phyloP scores from a whole-genome alignment of 1,140 invertebrate species.

The Penaeus indicus region DNA sequence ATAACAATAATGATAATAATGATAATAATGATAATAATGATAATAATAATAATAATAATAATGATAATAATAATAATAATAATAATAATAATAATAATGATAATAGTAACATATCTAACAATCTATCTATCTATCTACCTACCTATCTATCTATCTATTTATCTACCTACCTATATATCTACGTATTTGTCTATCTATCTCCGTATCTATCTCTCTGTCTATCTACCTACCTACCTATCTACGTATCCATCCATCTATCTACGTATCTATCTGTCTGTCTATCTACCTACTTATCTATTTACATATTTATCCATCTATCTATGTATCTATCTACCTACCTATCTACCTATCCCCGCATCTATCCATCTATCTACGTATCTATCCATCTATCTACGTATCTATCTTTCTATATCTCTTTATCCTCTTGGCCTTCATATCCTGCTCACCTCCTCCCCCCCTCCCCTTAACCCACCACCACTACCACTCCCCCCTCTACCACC shows the following conservation, averaged over 20 bases:
- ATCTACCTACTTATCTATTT: too few species aligned
- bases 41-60: too few species aligned
- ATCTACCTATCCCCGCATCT: too few species aligned
- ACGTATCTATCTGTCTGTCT: neutral
- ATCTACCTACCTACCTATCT: neutral
- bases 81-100: too few species aligned
- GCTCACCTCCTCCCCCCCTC: neutral
- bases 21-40: too few species aligned
- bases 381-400: neutral
- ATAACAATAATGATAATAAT: too few species aligned
- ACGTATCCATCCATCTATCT: neutral
- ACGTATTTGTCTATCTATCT: neutral
- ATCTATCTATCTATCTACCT: too few species aligned
- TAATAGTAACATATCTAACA: too few species aligned
- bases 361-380: neutral
- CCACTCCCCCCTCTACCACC: neutral
- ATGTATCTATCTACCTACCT: too few species aligned
- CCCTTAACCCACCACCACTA: neutral
- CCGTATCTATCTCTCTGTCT: conserved; percentile 2
- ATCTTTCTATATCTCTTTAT: neutral
- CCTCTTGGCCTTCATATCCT: neutral
- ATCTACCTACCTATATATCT: too few species aligned
- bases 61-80: too few species aligned
- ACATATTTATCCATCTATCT: neutral
- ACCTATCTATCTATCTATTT: too few species aligned